Percentiles rank a stretch among this genome's conserved stretches.
These are phyloP conservation scores for Botia almorhae DNA, from an alignment of 2,797 vertebrate species.

Conservation along the genomic window DNA sequence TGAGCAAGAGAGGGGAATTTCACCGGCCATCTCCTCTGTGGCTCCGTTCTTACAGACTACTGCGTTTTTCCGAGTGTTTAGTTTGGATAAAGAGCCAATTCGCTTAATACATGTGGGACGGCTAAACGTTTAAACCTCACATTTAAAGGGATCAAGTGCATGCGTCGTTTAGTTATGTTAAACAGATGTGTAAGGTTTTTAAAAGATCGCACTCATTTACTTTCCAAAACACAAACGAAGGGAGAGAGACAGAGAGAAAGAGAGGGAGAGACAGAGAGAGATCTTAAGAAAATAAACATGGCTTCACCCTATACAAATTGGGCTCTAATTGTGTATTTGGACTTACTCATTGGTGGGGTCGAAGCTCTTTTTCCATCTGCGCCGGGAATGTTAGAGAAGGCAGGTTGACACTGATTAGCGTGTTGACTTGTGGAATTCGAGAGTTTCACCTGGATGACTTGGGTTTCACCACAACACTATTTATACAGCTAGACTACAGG, in stretches of 20 bases:
- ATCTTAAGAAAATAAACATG: slow-evolving; percentile 80
- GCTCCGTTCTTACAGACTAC: slow-evolving; percentile 72
- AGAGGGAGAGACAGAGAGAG: slow-evolving; percentile 57
- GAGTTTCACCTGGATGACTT: slow-evolving; percentile 73
- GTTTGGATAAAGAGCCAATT: slow-evolving; percentile 75
- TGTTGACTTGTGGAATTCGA: slow-evolving; percentile 77
- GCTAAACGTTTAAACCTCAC: slow-evolving; percentile 77
- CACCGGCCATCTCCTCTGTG: slow-evolving; percentile 63
- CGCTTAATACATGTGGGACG: slow-evolving; percentile 79
- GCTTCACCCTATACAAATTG: slow-evolving; percentile 78
- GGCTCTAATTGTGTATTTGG: slow-evolving; percentile 83
- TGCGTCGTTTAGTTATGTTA: slow-evolving; percentile 84
- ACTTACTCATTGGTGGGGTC: slow-evolving; percentile 72
- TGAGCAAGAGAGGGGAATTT: slow-evolving; percentile 73
- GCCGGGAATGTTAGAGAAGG: slow-evolving; percentile 67
- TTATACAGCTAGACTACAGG: slow-evolving; percentile 66
- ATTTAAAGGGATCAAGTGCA: slow-evolving; percentile 80
- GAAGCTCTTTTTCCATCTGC: slow-evolving; percentile 75
- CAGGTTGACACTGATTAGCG: slow-evolving; percentile 79
- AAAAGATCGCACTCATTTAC: slow-evolving; percentile 73
- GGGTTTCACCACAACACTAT: slow-evolving; percentile 70
- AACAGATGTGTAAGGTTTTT: slow-evolving; percentile 81
- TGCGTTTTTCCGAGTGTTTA: slow-evolving; percentile 76
- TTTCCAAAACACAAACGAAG: slow-evolving; percentile 61
- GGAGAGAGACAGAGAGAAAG: slow-evolving; percentile 51